Evolutionary conservation across 2,888 invertebrate species (phyloP).

Genomic region (Thecophora atra): DNA sequence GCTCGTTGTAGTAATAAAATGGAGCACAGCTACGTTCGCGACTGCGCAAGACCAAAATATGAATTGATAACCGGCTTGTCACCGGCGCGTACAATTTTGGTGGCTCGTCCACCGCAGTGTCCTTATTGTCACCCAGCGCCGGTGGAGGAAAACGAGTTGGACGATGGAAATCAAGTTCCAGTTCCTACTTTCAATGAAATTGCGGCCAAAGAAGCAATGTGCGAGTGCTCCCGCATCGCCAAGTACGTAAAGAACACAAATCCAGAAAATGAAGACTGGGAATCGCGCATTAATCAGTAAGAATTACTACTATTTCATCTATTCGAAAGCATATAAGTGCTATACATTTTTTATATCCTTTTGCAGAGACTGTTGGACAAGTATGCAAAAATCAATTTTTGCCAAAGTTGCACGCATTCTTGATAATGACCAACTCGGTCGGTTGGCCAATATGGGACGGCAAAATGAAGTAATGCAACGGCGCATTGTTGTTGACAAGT

Average conservation of each 20-base stretch:
- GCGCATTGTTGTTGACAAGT: constrained; percentile 76
- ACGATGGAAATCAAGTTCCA: constrained; percentile 62
- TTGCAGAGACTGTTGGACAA: constrained; percentile 71
- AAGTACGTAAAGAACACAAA: constrained; percentile 71
- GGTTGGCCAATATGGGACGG: constrained; percentile 71
- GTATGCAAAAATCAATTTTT: constrained; percentile 74
- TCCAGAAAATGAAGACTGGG: constrained; percentile 73
- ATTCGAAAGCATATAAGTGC: background rate
- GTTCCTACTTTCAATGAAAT: constrained; percentile 70
- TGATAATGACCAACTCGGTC: constrained; percentile 73
- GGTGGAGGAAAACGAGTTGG: constrained; percentile 67
- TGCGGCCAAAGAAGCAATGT: constrained; percentile 74
- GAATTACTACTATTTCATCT: constrained; percentile 35
- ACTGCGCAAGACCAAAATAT: constrained; percentile 65
- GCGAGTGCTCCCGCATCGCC: constrained; percentile 75
- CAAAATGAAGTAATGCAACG: constrained; percentile 76
- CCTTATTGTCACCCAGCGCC: constrained; percentile 64
- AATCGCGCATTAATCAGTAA: constrained; percentile 73
- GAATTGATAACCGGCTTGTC: constrained; percentile 60
- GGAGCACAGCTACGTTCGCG: constrained; percentile 80
- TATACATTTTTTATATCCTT: constrained; percentile 11
- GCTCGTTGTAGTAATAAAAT: constrained; percentile 60
- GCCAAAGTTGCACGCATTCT: constrained; percentile 73
- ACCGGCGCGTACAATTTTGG: constrained; percentile 59
- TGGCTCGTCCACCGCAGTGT: constrained; percentile 63